Evolutionary conservation across 2,113 vertebrate species (phyloP).

Genomic region (Ailurus styani): DNA sequence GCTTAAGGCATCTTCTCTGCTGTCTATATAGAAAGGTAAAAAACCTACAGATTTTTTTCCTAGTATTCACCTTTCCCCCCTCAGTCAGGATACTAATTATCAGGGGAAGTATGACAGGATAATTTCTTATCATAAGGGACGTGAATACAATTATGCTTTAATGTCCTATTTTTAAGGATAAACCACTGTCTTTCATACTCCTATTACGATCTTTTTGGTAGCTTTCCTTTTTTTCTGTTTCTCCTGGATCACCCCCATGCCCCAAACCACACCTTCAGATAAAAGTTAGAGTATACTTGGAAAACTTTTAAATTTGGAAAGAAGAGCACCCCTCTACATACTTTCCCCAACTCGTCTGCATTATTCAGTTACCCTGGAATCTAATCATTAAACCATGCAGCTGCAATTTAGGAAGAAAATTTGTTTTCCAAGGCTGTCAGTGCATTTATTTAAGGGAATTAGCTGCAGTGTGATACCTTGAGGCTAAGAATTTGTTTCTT

Average conservation of each 20-base stretch:
- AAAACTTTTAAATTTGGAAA: background rate
- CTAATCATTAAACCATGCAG: background rate
- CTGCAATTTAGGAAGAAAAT: background rate
- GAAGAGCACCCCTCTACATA: background rate
- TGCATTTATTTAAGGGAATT: background rate
- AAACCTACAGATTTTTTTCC: background rate
- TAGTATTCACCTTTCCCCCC: background rate
- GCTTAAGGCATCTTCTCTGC: background rate
- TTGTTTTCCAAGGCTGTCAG: background rate
- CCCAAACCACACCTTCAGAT: background rate
- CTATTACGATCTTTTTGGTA: background rate
- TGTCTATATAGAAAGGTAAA: background rate
- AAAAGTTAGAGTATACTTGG: background rate
- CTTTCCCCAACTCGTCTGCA: background rate
- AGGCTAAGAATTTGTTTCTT: background rate
- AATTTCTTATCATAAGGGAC: background rate
- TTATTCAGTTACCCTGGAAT: background rate
- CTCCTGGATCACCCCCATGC: background rate
- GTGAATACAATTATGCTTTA: background rate
- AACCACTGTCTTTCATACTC: background rate
- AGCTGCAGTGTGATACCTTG: background rate
- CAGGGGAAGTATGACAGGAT: background rate
- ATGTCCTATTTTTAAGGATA: background rate
- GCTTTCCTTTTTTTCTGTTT: background rate
- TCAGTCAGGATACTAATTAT: background rate